These are phyloP conservation scores for Idris sp. DNA, from an alignment of 1,140 invertebrate genomes.

Conservation along the genomic window DNA sequence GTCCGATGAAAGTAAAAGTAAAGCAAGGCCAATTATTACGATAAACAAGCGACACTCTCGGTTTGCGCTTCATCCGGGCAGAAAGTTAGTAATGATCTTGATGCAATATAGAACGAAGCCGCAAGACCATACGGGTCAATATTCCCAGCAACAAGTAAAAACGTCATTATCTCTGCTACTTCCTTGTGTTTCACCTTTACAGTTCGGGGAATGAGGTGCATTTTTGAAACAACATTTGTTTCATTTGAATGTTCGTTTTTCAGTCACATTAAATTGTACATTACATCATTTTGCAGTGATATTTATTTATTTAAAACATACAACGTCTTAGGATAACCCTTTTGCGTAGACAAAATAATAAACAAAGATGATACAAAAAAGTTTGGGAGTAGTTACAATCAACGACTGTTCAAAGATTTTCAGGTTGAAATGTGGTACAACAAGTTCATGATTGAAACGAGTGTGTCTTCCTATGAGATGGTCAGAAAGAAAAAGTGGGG, in stretches of 20 bases:
- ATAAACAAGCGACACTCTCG: slow-evolving; percentile 58
- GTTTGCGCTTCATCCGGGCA: slow-evolving; percentile 44
- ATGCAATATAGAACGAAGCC: slow-evolving; percentile 41
- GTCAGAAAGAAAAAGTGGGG: too few species aligned
- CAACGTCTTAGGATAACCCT: too few species aligned
- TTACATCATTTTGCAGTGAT: not conserved
- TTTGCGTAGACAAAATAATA: too few species aligned
- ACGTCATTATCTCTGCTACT: slow-evolving; percentile 43
- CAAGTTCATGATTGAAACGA: too few species aligned
- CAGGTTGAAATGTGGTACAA: too few species aligned
- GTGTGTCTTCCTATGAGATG: too few species aligned
- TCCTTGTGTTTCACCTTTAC: slow-evolving; percentile 35
- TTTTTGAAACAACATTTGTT: slow-evolving; percentile 7
- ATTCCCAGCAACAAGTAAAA: slow-evolving; percentile 36
- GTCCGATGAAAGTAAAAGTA: slow-evolving; percentile 65
- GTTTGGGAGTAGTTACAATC: too few species aligned
- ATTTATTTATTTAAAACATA: too few species aligned
- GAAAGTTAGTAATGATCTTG: slow-evolving; percentile 52
- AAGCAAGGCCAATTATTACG: slow-evolving; percentile 62
- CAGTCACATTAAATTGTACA: not conserved
- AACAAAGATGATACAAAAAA: too few species aligned
- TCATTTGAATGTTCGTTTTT: not conserved
- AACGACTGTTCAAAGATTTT: too few species aligned
- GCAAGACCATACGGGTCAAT: slow-evolving; percentile 27
- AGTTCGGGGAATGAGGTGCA: slow-evolving; percentile 6